Evolutionary conservation across 2,888 invertebrate species (phyloP).

Genomic region (Leptothorax acervorum): DNA sequence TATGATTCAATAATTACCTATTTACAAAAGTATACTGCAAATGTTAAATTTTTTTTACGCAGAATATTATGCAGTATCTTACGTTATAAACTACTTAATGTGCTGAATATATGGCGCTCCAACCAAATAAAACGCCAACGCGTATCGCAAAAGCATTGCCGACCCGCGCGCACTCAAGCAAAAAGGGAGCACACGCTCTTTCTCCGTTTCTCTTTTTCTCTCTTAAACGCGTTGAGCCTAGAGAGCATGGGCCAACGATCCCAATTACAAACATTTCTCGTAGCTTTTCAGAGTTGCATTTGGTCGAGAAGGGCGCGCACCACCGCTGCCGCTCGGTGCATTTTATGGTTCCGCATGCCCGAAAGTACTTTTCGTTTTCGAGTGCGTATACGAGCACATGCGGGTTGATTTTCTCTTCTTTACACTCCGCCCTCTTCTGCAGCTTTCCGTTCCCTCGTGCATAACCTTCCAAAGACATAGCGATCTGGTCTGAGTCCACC

Average conservation of each 20-base stretch:
- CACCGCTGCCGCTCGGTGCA: conserved; percentile 75
- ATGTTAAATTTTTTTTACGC: background rate
- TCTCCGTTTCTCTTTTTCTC: conserved; percentile 8
- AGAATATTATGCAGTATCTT: background rate
- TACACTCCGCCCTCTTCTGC: conserved; percentile 60
- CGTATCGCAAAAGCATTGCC: conserved; percentile 11
- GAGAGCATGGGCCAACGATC: conserved; percentile 79
- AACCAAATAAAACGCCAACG: conserved; percentile 35
- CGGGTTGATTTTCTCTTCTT: conserved; percentile 80
- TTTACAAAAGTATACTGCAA: background rate
- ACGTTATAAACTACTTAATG: background rate
- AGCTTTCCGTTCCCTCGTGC: conserved; percentile 55
- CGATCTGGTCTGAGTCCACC: background rate
- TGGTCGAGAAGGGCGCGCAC: conserved; percentile 72
- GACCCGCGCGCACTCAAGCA: conserved; percentile 9
- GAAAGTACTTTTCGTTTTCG: conserved; percentile 81
- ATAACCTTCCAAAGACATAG: conserved; percentile 55
- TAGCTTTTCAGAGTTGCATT: conserved; percentile 81
- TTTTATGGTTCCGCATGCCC: conserved; percentile 76
- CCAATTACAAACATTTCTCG: conserved; percentile 85
- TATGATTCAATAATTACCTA: background rate
- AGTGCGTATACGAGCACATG: conserved; percentile 78
- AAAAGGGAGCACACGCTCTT: conserved; percentile 14
- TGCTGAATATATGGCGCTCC: background rate
- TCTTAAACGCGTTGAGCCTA: conserved; percentile 7